Evolutionary conservation across 2,888 invertebrate species (phyloP).

Genomic region (Luperina nickerlii): DNA sequence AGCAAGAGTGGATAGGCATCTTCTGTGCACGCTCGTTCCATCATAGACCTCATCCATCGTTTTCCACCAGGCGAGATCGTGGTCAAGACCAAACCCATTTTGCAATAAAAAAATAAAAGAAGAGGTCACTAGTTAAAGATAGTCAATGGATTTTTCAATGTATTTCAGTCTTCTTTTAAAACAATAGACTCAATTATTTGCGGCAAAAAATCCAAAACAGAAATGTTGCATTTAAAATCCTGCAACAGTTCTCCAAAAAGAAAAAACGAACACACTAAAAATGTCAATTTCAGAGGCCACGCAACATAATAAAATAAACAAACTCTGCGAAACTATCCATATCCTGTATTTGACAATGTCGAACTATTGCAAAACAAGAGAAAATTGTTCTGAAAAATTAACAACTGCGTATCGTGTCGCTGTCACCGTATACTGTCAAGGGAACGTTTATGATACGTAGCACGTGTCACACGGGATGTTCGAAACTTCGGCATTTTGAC

Average conservation of each 20-base stretch:
- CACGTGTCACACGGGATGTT: not conserved
- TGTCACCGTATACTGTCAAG: not conserved
- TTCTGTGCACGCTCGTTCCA: not conserved
- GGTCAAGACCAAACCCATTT: not conserved
- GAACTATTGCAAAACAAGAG: not conserved
- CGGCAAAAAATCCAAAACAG: not conserved
- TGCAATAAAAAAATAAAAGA: no score
- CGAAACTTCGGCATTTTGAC: not conserved
- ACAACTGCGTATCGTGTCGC: not conserved
- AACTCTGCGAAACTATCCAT: not conserved
- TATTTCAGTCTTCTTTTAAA: not conserved
- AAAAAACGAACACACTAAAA: no score
- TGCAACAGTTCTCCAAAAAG: not conserved
- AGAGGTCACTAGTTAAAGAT: no score
- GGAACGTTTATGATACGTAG: not conserved
- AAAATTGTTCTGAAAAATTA: not conserved
- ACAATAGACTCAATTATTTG: not conserved
- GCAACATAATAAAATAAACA: not conserved
- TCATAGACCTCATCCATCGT: not conserved
- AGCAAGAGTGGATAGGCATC: no score
- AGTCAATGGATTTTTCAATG: no score
- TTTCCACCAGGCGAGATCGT: not conserved
- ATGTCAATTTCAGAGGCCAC: not conserved
- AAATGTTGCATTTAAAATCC: not conserved
- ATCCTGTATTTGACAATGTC: conserved; percentile 38